phyloP scores from a whole-genome alignment of 1,140 invertebrate genomes.

The Drosophila oshimai region DNA sequence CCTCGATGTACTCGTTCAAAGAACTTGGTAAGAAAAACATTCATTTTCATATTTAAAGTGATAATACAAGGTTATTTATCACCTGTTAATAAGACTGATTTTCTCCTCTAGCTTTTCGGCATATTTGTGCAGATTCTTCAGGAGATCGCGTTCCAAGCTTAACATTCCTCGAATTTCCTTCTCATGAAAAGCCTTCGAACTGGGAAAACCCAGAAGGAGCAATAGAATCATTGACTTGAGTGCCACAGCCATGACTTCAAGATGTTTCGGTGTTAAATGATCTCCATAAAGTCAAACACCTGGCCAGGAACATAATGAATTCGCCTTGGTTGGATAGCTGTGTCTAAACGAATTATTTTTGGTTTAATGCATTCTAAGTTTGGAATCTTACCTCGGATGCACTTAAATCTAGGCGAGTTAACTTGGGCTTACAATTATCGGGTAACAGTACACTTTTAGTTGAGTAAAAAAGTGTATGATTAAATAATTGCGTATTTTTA shows the following conservation, averaged over 20 bases:
- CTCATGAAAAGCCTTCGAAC: not conserved
- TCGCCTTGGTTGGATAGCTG: not conserved
- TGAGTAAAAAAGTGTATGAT: no score
- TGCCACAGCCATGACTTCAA: conserved; percentile 10
- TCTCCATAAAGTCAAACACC: not conserved
- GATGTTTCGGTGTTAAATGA: not conserved
- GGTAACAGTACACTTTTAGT: no score
- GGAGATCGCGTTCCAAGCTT: conserved; percentile 11
- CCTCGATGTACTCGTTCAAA: conserved; percentile 83
- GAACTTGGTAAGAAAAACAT: conserved; percentile 1
- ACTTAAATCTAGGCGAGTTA: no score
- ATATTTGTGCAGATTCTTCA: conserved; percentile 31
- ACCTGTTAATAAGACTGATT: conserved; percentile 36
- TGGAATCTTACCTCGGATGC: no score
- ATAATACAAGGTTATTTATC: no score
- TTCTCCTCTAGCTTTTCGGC: conserved; percentile 26
- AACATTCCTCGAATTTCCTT: not conserved
- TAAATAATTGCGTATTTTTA: no score
- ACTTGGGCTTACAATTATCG: no score
- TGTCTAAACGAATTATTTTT: not conserved
- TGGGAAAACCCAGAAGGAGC: not conserved
- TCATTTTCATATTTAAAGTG: no score
- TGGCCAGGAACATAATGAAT: not conserved
- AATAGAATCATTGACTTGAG: conserved; percentile 7
- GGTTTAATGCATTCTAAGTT: no score